Conservation (phyloP, 2,888 invertebrate genomes). For the Drosophila putrida region DNA sequence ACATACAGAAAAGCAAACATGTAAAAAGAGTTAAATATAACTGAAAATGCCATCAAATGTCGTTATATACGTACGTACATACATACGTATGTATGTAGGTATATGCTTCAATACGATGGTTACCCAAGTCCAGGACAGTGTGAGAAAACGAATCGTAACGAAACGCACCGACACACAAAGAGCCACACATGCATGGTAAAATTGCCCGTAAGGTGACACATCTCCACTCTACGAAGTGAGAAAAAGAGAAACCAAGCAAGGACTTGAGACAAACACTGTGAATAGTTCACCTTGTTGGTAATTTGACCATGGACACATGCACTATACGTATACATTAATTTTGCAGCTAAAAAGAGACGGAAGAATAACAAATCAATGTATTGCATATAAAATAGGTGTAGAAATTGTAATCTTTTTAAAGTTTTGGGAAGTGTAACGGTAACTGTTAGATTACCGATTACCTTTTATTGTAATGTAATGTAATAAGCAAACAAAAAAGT, state of each 20-base stretch:
- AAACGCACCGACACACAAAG: slow-evolving; percentile 48
- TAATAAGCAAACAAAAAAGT: slow-evolving; percentile 49
- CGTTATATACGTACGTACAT: slow-evolving; percentile 7
- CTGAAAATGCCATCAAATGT: background rate
- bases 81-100: slow-evolving; percentile 10
- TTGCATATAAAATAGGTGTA: slow-evolving; percentile 56
- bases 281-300: too few relatives aligned
- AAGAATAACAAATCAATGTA: slow-evolving; percentile 49
- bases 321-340: slow-evolving; percentile 37
- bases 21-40: slow-evolving; percentile 14
- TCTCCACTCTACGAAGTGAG: too few relatives aligned
- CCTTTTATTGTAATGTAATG: slow-evolving; percentile 55
- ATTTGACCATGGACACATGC: slow-evolving; percentile 3
- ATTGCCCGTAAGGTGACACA: too few relatives aligned
- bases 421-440: slow-evolving; percentile 47
- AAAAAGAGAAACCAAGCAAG: too few relatives aligned
- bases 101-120: slow-evolving; percentile 8
- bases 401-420: slow-evolving; percentile 45
- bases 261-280: too few relatives aligned
- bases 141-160: slow-evolving; percentile 43
- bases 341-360: slow-evolving; percentile 43
- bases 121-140: slow-evolving; percentile 40
- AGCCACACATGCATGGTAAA: slow-evolving; percentile 24
- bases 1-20: slow-evolving; percentile 1
- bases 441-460: slow-evolving; percentile 26